These are phyloP conservation scores for Cybosia mesomella DNA, from an alignment of 2,888 invertebrate genomes.

Conservation along the genomic window DNA sequence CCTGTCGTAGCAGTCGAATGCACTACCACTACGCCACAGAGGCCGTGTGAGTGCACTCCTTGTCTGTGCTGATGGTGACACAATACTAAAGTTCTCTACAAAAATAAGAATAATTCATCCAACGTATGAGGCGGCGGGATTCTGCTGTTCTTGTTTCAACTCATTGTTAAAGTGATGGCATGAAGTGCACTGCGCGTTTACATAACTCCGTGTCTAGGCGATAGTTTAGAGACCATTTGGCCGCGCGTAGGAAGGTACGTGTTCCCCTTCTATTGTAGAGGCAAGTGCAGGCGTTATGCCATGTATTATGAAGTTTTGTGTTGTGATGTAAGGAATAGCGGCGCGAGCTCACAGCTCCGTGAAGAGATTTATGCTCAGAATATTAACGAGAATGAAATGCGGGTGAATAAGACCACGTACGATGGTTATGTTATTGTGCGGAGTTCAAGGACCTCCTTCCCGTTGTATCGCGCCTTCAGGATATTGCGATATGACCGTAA, in stretches of 20 bases:
- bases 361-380: constrained; percentile 13
- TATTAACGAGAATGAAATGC: constrained; percentile 13
- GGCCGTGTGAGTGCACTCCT: no score
- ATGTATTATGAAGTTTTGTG: constrained; percentile 4
- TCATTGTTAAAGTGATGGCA: not conserved
- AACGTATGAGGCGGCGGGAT: not conserved
- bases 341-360: not conserved
- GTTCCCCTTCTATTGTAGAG: not conserved
- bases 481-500: not conserved
- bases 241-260: not conserved
- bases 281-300: not conserved
- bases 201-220: not conserved
- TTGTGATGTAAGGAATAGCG: not conserved
- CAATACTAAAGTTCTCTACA: no score
- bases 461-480: not conserved
- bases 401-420: not conserved
- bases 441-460: not conserved
- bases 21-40: no score
- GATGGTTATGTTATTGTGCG: not conserved
- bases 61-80: no score
- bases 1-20: no score
- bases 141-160: not conserved
- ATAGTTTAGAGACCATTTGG: not conserved
- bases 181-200: not conserved
- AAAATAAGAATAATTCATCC: not conserved